Percentiles rank a stretch among this genome's conserved stretches.
Conservation (phyloP, 2,888 invertebrate genomes). For the Hipparchia semele region DNA sequence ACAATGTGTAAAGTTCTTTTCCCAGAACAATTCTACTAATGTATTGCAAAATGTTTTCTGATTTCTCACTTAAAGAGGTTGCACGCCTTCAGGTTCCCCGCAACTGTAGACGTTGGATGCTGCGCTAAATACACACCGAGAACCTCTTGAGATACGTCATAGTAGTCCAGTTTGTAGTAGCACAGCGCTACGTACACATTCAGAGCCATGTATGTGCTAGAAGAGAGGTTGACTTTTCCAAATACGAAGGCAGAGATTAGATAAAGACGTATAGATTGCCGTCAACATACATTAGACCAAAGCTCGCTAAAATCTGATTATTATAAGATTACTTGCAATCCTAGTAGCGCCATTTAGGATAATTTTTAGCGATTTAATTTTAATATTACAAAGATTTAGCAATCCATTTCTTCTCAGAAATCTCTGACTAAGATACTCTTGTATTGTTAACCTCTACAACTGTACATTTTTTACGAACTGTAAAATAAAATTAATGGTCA, state of each 20-base stretch:
- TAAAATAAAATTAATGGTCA: too few species aligned
- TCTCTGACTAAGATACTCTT: too few species aligned
- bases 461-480: too few species aligned
- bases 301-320: too few species aligned
- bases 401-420: too few species aligned
- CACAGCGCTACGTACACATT: slow-evolving; percentile 99
- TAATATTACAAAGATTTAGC: too few species aligned
- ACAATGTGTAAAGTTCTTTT: neutral
- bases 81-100: slow-evolving; percentile 94
- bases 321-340: too few species aligned
- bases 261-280: too few species aligned
- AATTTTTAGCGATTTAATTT: too few species aligned
- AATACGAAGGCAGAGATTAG: neutral
- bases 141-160: slow-evolving; percentile 99
- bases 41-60: neutral
- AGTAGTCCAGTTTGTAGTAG: slow-evolving; percentile 99
- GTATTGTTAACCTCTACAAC: too few species aligned
- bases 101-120: slow-evolving; percentile 96
- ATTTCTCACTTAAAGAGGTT: slow-evolving; percentile 79
- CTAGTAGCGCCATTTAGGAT: too few species aligned
- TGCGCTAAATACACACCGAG: slow-evolving; percentile 95
- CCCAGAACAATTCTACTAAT: neutral
- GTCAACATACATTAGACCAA: too few species aligned
- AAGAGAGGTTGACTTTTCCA: slow-evolving; percentile 44
- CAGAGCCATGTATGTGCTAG: slow-evolving; percentile 94